Conservation (phyloP, 2,113 vertebrate genomes). For the Helogale parvula region DNA sequence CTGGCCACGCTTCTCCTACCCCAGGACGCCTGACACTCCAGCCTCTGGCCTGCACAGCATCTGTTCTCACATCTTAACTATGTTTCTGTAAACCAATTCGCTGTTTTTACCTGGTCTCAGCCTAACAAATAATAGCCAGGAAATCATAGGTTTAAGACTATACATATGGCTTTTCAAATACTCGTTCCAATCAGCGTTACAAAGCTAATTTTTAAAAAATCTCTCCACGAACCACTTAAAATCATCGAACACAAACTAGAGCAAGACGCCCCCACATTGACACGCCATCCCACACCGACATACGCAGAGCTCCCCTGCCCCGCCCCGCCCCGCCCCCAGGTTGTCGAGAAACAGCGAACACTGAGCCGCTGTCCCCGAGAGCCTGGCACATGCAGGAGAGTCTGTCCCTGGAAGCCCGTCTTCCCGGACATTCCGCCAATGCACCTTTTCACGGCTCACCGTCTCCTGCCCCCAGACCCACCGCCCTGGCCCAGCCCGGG, state of each 20-base stretch:
- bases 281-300: not conserved
- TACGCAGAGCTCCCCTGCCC: not conserved
- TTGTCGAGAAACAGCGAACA: not conserved
- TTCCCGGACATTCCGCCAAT: accelerated
- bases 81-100: not conserved
- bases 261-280: not conserved
- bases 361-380: not conserved
- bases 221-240: not conserved
- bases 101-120: not conserved
- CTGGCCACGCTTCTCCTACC: not conserved
- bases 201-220: not conserved
- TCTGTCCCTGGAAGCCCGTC: accelerated
- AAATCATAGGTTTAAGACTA: not conserved
- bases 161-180: not conserved
- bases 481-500: not conserved
- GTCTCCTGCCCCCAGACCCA: not conserved
- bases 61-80: not conserved
- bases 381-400: accelerated
- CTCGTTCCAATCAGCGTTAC: not conserved
- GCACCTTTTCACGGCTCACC: accelerated
- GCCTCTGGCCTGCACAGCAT: not conserved
- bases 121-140: not conserved
- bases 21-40: accelerated
- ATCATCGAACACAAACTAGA: accelerated
- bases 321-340: too few relatives aligned